Evolutionary conservation across 2,888 invertebrate species (phyloP).

Genomic region (Rhabditophanes sp.): DNA sequence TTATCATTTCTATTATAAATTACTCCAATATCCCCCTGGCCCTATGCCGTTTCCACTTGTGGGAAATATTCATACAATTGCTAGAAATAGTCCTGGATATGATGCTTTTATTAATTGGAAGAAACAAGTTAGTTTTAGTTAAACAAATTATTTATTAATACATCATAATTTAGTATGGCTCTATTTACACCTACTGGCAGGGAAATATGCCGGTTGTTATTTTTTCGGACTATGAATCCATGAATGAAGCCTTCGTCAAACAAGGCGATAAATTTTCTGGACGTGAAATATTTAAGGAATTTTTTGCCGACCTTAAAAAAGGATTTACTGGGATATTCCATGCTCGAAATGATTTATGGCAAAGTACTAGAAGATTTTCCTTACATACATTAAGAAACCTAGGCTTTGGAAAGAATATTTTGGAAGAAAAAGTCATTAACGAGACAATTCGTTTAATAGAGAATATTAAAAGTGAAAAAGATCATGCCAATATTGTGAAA

Average conservation of each 20-base stretch:
- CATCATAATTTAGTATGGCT: conserved; percentile 8
- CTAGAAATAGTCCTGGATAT: conserved; percentile 1
- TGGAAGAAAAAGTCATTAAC: conserved; percentile 6
- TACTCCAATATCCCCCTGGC: conserved; percentile 6
- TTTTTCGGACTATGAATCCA: conserved; percentile 4
- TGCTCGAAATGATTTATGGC: no score
- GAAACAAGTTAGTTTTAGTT: no score
- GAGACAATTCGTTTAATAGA: conserved; percentile 6
- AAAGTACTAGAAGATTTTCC: conserved; percentile 6
- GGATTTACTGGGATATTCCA: no score
- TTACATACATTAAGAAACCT: conserved; percentile 3
- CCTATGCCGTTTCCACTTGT: conserved; percentile 6
- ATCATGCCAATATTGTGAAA: conserved; percentile 3
- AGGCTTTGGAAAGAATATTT: conserved; percentile 4
- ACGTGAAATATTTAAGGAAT: conserved; percentile 1
- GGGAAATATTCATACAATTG: conserved; percentile 5
- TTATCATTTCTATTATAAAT: conserved; percentile 8
- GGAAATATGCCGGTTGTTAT: conserved; percentile 7
- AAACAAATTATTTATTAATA: no score
- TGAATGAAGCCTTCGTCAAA: no score
- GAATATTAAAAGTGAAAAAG: conserved; percentile 5
- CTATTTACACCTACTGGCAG: conserved; percentile 9
- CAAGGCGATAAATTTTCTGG: no score
- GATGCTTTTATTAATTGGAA: conserved; percentile 6
- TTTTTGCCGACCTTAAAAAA: conserved; percentile 1